Evolutionary conservation across 2,797 vertebrate species (phyloP).

Genomic region (Alcedo atthis): DNA sequence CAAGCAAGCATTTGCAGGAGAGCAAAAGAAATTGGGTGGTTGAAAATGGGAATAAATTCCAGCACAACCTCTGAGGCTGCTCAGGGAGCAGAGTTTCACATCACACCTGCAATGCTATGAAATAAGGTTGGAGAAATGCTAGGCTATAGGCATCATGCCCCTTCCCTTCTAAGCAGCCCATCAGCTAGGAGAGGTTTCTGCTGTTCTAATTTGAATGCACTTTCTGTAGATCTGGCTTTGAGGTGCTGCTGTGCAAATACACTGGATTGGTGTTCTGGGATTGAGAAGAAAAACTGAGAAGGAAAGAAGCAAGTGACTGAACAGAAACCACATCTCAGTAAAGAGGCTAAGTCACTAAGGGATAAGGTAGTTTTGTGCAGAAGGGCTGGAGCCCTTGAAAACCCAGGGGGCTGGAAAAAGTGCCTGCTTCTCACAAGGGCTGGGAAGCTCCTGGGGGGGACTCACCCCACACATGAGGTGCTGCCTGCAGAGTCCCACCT

Average conservation of each 20-base stretch:
- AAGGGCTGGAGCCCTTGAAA: background rate
- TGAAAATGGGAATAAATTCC: background rate
- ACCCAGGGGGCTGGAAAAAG: background rate
- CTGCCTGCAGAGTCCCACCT: background rate
- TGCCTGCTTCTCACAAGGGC: background rate
- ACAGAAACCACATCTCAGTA: background rate
- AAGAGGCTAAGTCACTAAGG: background rate
- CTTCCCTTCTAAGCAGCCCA: background rate
- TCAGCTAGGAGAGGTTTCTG: background rate
- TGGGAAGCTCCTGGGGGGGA: background rate
- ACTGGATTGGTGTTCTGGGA: background rate
- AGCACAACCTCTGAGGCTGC: background rate
- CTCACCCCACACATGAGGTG: background rate
- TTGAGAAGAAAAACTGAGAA: background rate
- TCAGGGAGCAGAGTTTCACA: background rate
- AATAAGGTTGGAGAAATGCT: background rate
- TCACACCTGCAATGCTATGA: background rate
- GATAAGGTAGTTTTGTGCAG: background rate
- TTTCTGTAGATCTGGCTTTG: background rate
- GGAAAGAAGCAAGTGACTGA: background rate
- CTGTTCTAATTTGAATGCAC: background rate
- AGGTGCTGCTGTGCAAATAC: background rate
- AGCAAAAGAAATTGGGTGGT: background rate
- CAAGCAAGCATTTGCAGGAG: background rate
- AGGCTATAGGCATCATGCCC: background rate